These are phyloP conservation scores for Oegoconia quadripuncta DNA, from an alignment of 2,888 invertebrate genomes.

Conservation along the genomic window DNA sequence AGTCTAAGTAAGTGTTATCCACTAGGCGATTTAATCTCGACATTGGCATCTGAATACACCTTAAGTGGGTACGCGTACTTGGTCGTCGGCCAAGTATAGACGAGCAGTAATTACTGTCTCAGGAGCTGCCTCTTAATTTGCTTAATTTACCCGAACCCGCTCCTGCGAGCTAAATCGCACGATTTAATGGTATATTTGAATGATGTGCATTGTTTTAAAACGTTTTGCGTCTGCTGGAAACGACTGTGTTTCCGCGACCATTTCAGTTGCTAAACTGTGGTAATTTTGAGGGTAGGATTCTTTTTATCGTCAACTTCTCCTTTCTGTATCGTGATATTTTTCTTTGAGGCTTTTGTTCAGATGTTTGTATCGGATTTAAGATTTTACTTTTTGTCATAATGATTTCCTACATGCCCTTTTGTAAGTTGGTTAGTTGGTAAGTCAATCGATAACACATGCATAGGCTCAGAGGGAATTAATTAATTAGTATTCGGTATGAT, in stretches of 20 bases:
- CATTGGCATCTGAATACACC: not conserved
- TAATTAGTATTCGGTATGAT: no score
- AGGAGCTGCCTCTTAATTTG: slow-evolving; percentile 71
- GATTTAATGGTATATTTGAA: slow-evolving; percentile 72
- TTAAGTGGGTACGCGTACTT: slow-evolving; percentile 20
- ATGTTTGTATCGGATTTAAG: no score
- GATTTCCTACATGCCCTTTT: no score
- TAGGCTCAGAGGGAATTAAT: no score
- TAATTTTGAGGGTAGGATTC: slow-evolving; percentile 5
- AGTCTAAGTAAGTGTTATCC: no score
- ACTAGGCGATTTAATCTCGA: no score
- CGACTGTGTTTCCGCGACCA: slow-evolving; percentile 24
- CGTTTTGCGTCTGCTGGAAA: slow-evolving; percentile 53
- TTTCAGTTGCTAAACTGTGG: slow-evolving; percentile 9
- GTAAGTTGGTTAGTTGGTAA: no score
- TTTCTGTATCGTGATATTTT: no score
- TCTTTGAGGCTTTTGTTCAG: no score
- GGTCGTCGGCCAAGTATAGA: slow-evolving; percentile 67
- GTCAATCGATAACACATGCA: no score
- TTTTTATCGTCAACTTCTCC: not conserved
- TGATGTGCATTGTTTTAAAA: slow-evolving; percentile 69
- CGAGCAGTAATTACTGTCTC: slow-evolving; percentile 70
- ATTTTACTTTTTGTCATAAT: no score
- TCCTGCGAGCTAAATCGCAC: slow-evolving; percentile 62
- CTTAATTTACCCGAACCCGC: slow-evolving; percentile 68